Evolutionary conservation across 2,113 vertebrate species (phyloP).

Genomic region (Barnardius zonarius): DNA sequence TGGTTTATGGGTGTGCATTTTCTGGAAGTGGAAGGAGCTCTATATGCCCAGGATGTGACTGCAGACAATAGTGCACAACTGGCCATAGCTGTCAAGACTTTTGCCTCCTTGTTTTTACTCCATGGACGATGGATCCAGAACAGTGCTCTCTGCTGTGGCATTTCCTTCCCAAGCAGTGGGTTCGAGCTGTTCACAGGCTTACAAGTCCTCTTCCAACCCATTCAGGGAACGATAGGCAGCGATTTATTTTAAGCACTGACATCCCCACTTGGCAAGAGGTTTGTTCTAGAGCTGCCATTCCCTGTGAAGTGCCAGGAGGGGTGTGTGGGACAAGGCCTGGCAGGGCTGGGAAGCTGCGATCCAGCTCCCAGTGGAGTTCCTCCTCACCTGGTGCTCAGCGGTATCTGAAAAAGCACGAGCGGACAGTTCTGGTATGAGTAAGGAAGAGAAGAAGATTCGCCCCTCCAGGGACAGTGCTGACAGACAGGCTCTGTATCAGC

Average conservation of each 20-base stretch:
- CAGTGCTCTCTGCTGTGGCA: neutral
- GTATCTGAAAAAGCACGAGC: fast-evolving
- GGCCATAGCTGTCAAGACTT: neutral
- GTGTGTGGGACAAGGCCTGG: neutral
- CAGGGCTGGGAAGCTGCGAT: neutral
- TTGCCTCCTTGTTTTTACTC: neutral
- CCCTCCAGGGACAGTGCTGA: constrained; percentile 7
- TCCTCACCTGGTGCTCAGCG: neutral
- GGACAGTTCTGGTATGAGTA: neutral
- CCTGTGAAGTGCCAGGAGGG: neutral
- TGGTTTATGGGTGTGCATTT: neutral
- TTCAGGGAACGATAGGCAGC: neutral
- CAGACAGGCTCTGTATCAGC: constrained; percentile 71
- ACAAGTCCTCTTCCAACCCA: neutral
- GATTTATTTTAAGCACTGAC: neutral
- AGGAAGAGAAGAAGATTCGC: neutral
- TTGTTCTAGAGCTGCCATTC: neutral
- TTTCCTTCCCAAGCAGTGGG: neutral
- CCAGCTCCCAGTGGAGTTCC: neutral
- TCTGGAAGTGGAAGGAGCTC: neutral
- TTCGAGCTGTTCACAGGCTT: neutral
- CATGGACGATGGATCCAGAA: neutral
- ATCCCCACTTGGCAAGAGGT: neutral
- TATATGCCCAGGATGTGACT: fast-evolving
- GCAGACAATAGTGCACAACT: fast-evolving